Evolutionary conservation across 2,113 vertebrate genomes (phyloP), one percentile per base, ranked within the genome.

Genomic region (Microcebus jonahi): DNA sequence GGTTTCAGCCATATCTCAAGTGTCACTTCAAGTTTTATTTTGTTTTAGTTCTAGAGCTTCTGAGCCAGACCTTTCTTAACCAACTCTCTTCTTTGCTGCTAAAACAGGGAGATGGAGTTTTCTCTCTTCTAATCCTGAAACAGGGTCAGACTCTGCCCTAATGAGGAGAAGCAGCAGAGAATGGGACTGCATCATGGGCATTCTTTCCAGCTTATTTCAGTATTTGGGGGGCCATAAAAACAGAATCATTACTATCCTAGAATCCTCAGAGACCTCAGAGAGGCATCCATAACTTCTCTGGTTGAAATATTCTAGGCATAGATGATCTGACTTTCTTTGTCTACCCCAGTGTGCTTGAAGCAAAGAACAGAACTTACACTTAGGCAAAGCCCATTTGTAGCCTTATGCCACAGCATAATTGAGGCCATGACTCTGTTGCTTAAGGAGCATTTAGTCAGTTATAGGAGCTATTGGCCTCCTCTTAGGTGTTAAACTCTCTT

Each of bases 81-180:
- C 77, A 88, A n/a, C 53, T 71, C 17, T 75, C 73, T 91, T 94
- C 92, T 98, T 95, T 96, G 95, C 97, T 97, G 97, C 94, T 97
- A 31, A 95, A 88, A 83, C 45, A 50, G 61, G 20, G 73, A 48
- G 42, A 15, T 77, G 57, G 75, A 39, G 29, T 92, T 91, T 95
- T 94, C 88, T 81, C 45, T 57, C 57, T 91, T 39, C n/a, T 14
- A 23, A 15, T 68, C 86, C 89, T 94, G 65, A 31, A 76, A 68
- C 18, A 59, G 73, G 25, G 61, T 71, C 83, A 63, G 42, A 88
- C 45, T n/a, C 17, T 39, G 27, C 82, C 86, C 95, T 70, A 48
- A 94, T 75, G 55, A 94, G 85, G 68, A 96, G 88, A 86, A 82
- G 79, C 68, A 55, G 34, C 65, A 88, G 92, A 90, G 53, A 94